phyloP scores from a whole-genome alignment of 92 coral and sea anemone genomes.

The Parazoanthus swiftii region DNA sequence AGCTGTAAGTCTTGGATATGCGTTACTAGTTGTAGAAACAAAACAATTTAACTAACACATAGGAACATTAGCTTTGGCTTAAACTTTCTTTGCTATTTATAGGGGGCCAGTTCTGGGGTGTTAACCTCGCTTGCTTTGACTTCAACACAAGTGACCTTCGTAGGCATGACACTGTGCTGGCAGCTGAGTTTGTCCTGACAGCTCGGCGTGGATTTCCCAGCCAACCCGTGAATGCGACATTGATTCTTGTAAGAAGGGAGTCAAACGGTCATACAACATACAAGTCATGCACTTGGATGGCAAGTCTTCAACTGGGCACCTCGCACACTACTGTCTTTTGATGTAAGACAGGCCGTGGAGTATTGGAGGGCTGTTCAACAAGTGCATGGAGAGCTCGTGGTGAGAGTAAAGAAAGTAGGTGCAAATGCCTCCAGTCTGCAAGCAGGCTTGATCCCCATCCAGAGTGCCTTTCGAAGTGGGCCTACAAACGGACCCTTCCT shows the following conservation, averaged over 20 bases:
- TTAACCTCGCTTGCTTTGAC: not conserved
- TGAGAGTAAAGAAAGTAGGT: not conserved
- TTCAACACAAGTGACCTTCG: conserved; percentile 28
- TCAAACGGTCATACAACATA: not conserved
- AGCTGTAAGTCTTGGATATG: too few relatives aligned
- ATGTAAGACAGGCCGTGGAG: not conserved
- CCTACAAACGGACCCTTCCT: conserved; percentile 1
- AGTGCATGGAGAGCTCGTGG: conserved; percentile 1
- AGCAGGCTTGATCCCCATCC: not conserved
- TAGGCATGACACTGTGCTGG: conserved; percentile 5
- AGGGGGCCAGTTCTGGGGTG: conserved; percentile 24
- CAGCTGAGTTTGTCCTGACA: conserved; percentile 8
- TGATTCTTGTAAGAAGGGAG: not conserved
- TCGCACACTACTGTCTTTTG: not conserved
- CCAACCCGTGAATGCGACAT: not conserved
- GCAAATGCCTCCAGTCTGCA: not conserved
- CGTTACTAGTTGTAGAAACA: too few relatives aligned
- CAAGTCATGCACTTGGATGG: conserved; percentile 25
- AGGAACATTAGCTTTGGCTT: too few relatives aligned
- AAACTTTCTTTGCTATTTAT: not conserved
- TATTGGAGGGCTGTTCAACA: not conserved
- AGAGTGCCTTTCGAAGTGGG: not conserved
- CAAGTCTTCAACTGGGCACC: not conserved
- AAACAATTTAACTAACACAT: too few relatives aligned
- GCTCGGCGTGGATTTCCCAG: conserved; percentile 12